These are phyloP conservation scores for Stictonetta naevosa DNA, from an alignment of 2,113 vertebrate genomes.

Conservation along the genomic window DNA sequence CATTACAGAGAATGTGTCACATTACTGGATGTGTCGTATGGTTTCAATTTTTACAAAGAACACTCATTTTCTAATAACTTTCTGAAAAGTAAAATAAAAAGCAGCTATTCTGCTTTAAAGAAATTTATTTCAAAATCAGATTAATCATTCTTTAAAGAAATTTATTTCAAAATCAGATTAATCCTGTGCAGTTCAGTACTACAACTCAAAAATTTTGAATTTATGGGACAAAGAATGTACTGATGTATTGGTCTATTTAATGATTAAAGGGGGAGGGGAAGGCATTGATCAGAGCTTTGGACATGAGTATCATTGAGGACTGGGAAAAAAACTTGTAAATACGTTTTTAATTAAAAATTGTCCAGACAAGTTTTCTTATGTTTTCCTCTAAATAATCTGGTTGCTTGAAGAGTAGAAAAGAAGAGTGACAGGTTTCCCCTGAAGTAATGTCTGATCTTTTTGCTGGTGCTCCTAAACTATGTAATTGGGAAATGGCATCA, in stretches of 20 bases:
- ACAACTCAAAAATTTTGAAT: not conserved
- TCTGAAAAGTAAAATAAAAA: not conserved
- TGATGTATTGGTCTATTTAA: not conserved
- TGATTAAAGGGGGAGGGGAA: no score
- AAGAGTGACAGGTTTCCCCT: slow-evolving; percentile 49
- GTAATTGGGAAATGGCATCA: slow-evolving; percentile 33
- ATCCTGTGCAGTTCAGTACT: not conserved
- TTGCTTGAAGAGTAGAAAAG: not conserved
- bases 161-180: not conserved
- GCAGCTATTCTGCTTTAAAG: not conserved
- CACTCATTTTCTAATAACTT: not conserved
- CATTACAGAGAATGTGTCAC: not conserved
- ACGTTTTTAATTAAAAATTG: not conserved
- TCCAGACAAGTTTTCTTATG: not conserved
- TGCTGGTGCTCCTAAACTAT: not conserved
- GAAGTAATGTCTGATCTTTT: slow-evolving; percentile 58
- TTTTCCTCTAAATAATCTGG: not conserved
- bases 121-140: not conserved
- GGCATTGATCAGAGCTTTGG: not conserved
- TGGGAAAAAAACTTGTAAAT: not conserved
- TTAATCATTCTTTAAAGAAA: not conserved
- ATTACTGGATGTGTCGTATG: not conserved
- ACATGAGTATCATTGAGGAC: not conserved
- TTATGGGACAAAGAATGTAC: not conserved
- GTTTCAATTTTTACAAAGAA: not conserved